phyloP scores from a whole-genome alignment of 2,797 vertebrate genomes.

The Enteromius treurensis region DNA sequence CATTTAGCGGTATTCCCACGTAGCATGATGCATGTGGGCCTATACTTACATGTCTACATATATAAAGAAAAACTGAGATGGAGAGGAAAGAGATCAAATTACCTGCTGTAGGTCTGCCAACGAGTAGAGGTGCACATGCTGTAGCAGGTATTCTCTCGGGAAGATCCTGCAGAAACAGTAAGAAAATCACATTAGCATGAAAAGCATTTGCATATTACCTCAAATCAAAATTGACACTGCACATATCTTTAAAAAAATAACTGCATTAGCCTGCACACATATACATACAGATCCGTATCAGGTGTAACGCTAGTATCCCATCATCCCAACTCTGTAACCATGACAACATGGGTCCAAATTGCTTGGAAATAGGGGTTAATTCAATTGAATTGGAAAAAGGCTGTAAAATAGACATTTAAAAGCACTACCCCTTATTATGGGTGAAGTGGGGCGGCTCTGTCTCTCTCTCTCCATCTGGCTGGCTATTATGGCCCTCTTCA shows the following conservation, averaged over 20 bases:
- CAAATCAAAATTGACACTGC: background rate
- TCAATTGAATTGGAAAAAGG: conserved; percentile 60
- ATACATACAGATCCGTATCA: conserved; percentile 7
- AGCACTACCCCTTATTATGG: conserved; percentile 66
- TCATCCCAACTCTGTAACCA: conserved; percentile 54
- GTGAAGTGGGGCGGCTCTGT: conserved; percentile 61
- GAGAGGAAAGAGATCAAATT: conserved; percentile 42
- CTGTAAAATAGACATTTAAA: conserved; percentile 66
- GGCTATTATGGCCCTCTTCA: conserved; percentile 63
- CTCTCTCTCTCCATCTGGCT: conserved; percentile 47
- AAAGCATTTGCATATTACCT: background rate
- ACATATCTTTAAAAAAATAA: background rate
- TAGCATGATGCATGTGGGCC: background rate
- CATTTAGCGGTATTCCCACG: background rate
- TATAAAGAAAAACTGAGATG: background rate
- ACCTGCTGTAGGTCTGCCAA: conserved; percentile 97
- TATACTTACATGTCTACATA: background rate
- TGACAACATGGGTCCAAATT: conserved; percentile 60
- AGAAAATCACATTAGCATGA: background rate
- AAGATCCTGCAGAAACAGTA: conserved; percentile 85
- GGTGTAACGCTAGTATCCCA: conserved; percentile 23
- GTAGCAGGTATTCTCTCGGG: conserved; percentile 95
- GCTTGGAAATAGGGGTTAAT: conserved; percentile 66
- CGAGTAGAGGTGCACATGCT: conserved; percentile 97
- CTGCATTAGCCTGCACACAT: background rate